Base-by-base conservation (phyloP, 2,888 invertebrate genomes). In the Acleris emargana region DNA sequence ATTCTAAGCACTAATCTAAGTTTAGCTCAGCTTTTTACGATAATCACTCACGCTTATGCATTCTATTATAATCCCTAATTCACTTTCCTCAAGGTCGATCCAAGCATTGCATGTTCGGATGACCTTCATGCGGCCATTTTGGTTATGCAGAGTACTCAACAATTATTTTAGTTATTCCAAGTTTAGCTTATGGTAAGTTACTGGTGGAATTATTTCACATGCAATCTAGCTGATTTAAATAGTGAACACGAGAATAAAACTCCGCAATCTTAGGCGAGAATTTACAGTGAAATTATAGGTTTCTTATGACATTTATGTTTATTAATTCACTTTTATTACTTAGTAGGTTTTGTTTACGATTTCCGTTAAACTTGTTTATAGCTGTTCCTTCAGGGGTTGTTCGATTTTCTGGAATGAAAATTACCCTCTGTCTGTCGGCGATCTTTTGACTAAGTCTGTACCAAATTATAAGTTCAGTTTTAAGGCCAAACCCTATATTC, bases 31-130 rank as follows among this genome's bases (percentile, higher is more conserved):
- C 45, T n/a, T 45, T 45, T 45, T 5, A 45, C 45, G 45, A 45
- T 17, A n/a, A 45, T 6, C n/a, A 17, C n/a, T 7, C 45, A 45
- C n/a, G 45, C 6, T 45, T 45, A 45, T 45, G 45, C 45, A 45
- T 45, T 45, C 17, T 45, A 45, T 45, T 45, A 45, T 45, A 45
- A 38, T 54, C 18, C 17, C 20, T 54, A 53, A 53, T 32, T 20
- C 32, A 17, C 42, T 54, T 54, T 16, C 9, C 43, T 17, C 57
- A 57, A 57, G 57, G 57, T 57, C 57, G 45, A 57, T 57, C 57
- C 57, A 6, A 45, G 22, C 57, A n/a, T 57, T 13, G 43, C 57
- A 57, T 57, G 57, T 22, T 28, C 17, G 17, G 22, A 9, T 45
- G 25, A 57, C 57, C 57, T 45, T 25, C 45, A 17, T n/a, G 20